phyloP scores from a whole-genome alignment of 2,888 invertebrate genomes.

The Mesopsocus fuscifrons region DNA sequence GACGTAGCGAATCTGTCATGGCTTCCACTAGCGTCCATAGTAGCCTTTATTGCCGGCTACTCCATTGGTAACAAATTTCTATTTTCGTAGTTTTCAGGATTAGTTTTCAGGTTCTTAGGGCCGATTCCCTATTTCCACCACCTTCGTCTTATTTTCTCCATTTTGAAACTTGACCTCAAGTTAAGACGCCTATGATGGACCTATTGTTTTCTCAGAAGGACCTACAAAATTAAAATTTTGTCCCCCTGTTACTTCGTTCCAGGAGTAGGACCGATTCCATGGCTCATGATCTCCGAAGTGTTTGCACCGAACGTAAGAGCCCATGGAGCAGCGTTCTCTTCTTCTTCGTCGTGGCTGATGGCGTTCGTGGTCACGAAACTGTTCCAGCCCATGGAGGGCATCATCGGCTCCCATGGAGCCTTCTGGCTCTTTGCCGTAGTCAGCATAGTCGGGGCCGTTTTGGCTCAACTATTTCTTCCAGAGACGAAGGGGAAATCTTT shows the following conservation, averaged over 20 bases:
- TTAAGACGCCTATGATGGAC: too few species aligned
- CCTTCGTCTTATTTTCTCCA: too few species aligned
- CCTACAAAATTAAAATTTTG: too few species aligned
- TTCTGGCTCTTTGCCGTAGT: conserved; percentile 42
- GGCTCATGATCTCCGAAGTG: conserved; percentile 5
- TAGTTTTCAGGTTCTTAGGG: too few species aligned
- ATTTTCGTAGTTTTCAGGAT: too few species aligned
- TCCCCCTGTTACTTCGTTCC: too few species aligned
- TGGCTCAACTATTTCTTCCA: conserved; percentile 42
- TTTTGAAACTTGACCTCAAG: too few species aligned
- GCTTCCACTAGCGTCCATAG: background rate
- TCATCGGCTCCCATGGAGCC: conserved; percentile 36
- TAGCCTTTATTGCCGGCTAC: background rate
- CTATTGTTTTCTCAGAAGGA: too few species aligned
- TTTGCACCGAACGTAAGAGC: background rate
- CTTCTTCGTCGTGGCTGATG: background rate
- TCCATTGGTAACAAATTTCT: background rate
- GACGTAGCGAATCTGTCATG: background rate
- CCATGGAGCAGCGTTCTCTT: conserved; percentile 1
- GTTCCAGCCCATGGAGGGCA: conserved; percentile 35
- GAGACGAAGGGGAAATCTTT: conserved; percentile 39
- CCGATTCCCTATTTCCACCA: too few species aligned
- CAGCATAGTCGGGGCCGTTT: conserved; percentile 35
- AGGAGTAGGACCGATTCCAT: conserved; percentile 3
- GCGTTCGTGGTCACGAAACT: conserved; percentile 17